Conservation (phyloP, 1,140 invertebrate species). For the Apis florea region DNA sequence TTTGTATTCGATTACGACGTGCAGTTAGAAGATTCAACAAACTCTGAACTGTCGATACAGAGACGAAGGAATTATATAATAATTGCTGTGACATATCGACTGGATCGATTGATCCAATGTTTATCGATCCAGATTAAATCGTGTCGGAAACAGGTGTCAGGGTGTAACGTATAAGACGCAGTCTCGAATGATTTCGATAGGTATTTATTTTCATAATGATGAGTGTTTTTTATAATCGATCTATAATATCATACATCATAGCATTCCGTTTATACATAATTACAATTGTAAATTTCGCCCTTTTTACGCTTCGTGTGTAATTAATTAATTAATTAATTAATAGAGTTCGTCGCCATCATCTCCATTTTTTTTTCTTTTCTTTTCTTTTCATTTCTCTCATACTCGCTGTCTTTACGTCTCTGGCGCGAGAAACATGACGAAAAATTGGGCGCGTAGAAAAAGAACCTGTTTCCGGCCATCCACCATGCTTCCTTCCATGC, state of each 20-base stretch:
- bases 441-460: constrained; percentile 70
- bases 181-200: constrained; percentile 73
- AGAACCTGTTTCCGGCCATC: constrained; percentile 13
- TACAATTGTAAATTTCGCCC: constrained; percentile 79
- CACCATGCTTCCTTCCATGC: neutral
- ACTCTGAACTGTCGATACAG: too few relatives aligned
- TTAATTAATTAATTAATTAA: constrained; percentile 74
- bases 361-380: neutral
- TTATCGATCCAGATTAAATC: constrained; percentile 1
- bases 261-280: constrained; percentile 81
- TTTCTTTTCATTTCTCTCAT: neutral
- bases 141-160: neutral
- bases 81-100: neutral
- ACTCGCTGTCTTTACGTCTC: constrained; percentile 23
- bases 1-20: too few relatives aligned
- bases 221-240: constrained; percentile 81
- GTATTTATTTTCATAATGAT: constrained; percentile 80
- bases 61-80: too few relatives aligned
- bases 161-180: neutral
- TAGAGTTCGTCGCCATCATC: constrained; percentile 61
- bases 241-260: constrained; percentile 81
- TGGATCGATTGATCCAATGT: neutral
- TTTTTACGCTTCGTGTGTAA: constrained; percentile 68
- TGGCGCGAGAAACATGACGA: constrained; percentile 50
- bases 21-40: too few relatives aligned